Evolutionary conservation across 2,113 vertebrate genomes (phyloP), one percentile per base, ranked within the genome.

Genomic region (Trochalopteron elliotii): DNA sequence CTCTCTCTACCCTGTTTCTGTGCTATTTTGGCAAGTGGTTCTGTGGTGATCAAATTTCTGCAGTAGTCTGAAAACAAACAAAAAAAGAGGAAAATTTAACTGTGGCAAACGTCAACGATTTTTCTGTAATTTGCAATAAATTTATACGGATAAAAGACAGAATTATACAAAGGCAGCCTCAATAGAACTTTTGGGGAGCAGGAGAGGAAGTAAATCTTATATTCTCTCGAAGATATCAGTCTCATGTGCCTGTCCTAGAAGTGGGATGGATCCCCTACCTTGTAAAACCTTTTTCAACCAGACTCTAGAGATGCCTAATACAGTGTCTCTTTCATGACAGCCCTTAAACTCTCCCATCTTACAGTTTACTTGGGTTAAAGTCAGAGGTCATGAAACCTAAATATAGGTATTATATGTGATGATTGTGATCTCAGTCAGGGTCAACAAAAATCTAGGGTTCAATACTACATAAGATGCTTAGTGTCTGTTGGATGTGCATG

Each of bases 11-110:
- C 35, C 86, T 4, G 7, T 86, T 93, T 83, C 71, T 96, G 57
- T 71, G 76, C 44, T 81, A 68, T 61, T 92, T 95, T 97, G 90
- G 85, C 94, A 93, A 86, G 90, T 3, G 28, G 35, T 75, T 84
- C 44, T 92, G 63, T 92, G 56, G 82, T 93, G 60, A 94, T 95
- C 89, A 93, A 59, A 90, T 86, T 96, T 93, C 79, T 94, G 59
- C 59, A 90, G 42, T 42, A 92, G 75, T 72, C 47, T 90, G 82
- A 90, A 96, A 95, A 90, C 82, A 96, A 95, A 86, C 67, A 93
- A 85, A 55, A 88, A 92, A 94, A 90, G 31, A 92, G 12, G 56
- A 89, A 95, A 93, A 80, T 95, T 56, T 94, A 94, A 94, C 76
- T 71, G 65, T 91, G 79, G 52, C 56, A 94, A 95, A 93, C 45